Percentiles rank a stretch among this genome's conserved stretches.
These are phyloP conservation scores for Nilaparvata lugens DNA, from an alignment of 1,140 invertebrate species.

Conservation along the genomic window DNA sequence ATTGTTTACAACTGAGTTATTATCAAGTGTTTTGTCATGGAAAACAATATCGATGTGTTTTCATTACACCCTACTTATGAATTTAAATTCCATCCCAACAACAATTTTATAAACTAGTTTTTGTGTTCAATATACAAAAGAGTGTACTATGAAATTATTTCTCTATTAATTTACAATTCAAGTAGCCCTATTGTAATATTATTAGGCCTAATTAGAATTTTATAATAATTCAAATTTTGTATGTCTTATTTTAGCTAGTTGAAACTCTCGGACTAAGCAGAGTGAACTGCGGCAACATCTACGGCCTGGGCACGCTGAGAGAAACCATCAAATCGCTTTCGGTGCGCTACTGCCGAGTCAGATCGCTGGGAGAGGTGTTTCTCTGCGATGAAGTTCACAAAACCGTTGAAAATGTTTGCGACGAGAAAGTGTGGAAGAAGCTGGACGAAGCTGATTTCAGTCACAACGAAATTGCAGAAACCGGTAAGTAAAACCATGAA, in stretches of 20 bases:
- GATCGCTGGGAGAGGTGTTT: slow-evolving; percentile 56
- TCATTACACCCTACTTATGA: too few relatives aligned
- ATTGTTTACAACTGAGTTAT: too few relatives aligned
- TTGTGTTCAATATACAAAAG: too few relatives aligned
- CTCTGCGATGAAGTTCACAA: slow-evolving; percentile 64
- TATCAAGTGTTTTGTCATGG: too few relatives aligned
- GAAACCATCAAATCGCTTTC: slow-evolving; percentile 50
- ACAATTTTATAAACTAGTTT: too few relatives aligned
- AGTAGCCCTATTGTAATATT: too few relatives aligned
- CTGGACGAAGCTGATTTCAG: slow-evolving; percentile 63
- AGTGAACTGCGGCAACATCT: slow-evolving; percentile 53
- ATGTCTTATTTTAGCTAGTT: slow-evolving; percentile 30
- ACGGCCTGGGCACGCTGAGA: slow-evolving; percentile 53
- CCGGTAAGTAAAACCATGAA: slow-evolving; percentile 41
- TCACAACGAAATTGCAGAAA: slow-evolving; percentile 63
- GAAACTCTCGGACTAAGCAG: slow-evolving; percentile 49
- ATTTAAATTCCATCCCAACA: too few relatives aligned
- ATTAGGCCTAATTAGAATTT: too few relatives aligned
- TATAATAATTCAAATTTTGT: too few relatives aligned
- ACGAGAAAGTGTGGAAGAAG: slow-evolving; percentile 41
- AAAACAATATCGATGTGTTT: too few relatives aligned
- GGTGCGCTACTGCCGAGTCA: slow-evolving; percentile 49
- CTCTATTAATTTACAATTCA: too few relatives aligned
- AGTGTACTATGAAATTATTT: too few relatives aligned
- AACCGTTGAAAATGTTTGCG: slow-evolving; percentile 38